phyloP scores from a whole-genome alignment of 2,113 vertebrate species.

The Tupaia tana region DNA sequence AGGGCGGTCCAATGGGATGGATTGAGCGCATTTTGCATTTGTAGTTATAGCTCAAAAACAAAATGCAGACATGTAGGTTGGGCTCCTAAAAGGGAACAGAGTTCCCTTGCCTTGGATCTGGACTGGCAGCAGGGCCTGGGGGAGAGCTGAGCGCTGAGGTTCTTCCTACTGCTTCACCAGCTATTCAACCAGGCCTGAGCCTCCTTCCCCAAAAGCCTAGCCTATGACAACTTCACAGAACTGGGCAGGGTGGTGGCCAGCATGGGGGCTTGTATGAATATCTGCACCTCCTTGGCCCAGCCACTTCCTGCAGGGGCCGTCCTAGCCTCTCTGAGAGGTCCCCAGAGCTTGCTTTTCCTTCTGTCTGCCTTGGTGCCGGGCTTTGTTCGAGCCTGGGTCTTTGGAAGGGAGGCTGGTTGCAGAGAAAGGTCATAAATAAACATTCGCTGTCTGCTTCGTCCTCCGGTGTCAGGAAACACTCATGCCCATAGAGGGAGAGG shows the following conservation, averaged over 20 bases:
- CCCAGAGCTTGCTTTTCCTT: not conserved
- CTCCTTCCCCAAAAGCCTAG: not conserved
- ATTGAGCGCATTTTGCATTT: not conserved
- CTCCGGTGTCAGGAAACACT: not conserved
- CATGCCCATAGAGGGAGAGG: not conserved
- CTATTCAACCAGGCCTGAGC: not conserved
- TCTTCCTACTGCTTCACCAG: not conserved
- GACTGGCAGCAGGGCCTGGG: too few species aligned
- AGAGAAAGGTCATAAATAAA: conserved; percentile 50
- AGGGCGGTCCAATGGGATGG: not conserved
- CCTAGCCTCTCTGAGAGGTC: not conserved
- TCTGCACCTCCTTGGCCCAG: not conserved
- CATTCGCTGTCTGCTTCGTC: not conserved
- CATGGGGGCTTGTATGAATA: not conserved
- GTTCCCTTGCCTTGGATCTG: too few species aligned
- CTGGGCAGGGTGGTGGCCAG: not conserved
- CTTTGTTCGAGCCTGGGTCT: conserved; percentile 1
- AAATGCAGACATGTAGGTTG: not conserved
- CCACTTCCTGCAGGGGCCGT: not conserved
- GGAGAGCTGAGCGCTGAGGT: not conserved
- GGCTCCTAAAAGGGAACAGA: not conserved
- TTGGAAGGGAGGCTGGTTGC: not conserved
- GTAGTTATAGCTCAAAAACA: not conserved
- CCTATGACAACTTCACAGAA: not conserved
- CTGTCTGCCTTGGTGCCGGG: not conserved